Conservation (phyloP, 2,113 vertebrate species). For the Paradisaea rubra region DNA sequence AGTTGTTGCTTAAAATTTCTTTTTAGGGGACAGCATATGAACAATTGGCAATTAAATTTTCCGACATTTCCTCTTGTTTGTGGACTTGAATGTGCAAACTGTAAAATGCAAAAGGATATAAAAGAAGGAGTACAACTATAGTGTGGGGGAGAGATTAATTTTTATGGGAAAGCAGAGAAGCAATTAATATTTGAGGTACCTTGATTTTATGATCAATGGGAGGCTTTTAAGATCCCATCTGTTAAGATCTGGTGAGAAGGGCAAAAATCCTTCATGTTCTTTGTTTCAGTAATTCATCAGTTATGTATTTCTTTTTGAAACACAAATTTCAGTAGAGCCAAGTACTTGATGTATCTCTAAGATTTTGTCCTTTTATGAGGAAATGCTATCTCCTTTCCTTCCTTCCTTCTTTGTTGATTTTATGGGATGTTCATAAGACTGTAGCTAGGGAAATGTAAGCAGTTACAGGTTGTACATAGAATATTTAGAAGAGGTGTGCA, state of each 20-base stretch:
- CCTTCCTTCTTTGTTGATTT: not conserved
- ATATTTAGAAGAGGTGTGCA: not conserved
- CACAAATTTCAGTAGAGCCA: not conserved
- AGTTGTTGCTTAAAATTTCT: not conserved
- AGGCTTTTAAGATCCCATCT: not conserved
- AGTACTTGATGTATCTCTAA: not conserved
- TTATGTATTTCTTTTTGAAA: not conserved
- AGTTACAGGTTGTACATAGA: not conserved
- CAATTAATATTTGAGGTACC: not conserved
- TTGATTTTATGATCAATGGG: not conserved
- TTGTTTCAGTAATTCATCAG: not conserved
- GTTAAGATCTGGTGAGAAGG: not conserved
- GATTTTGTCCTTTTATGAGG: not conserved
- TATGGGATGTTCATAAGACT: not conserved
- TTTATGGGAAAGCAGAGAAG: not conserved
- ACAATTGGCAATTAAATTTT: not conserved
- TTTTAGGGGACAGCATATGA: not conserved
- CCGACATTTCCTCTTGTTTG: not conserved
- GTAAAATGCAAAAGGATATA: not conserved
- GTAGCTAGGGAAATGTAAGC: not conserved
- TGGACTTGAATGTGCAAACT: not conserved
- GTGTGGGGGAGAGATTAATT: not conserved
- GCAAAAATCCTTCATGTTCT: not conserved
- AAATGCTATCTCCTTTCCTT: not conserved
- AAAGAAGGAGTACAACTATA: not conserved